Evolutionary conservation across 2,888 invertebrate species (phyloP), one percentile per base, ranked within the genome.

Genomic region (Leptinotarsa juncta): DNA sequence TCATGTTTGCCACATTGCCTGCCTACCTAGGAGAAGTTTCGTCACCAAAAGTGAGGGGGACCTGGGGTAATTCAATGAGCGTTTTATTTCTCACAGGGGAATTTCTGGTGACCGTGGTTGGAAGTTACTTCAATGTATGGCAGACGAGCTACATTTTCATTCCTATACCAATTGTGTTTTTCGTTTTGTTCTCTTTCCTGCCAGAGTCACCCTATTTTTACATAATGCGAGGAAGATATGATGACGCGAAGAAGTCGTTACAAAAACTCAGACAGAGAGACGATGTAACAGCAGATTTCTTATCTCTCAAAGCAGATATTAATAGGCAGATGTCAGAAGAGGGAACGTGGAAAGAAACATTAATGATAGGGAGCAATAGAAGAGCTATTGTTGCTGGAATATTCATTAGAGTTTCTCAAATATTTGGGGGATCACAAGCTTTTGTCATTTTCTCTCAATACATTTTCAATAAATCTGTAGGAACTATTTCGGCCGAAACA

Each of bases 31-130:
- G 83, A 18, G 86, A 86, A 80, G 79, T 86, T 5, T 75, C 84
- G 15, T 81, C 82, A 12, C 85, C 86, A 0, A 79, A 80, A 75
- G 81, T 86, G 0, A 73, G 86, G 70, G 84, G 85, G 5, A 79
- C 79, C 26, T 86, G 85, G 85, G 85, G 85, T n/a, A 85, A 83
- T 70, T 66, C 79, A 20, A 75, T 84, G 70, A 80, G 82, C 14
- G 77, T 83, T 32, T 71, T 67, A 15, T 77, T 81, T 12, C 82
- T 83, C 71, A 67, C 83, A 18, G 85, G 85, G 57, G 80, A 83
- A 65, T 82, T 84, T 49, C 20, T 81, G 15, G 81, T 84, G 49
- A 86, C 90, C 86, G 88, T 90, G 84, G 89, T 91, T 80, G 74
- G 77, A 2, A 90, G 90, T 10, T 70, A 78, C 70, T 67, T 81